Base-by-base conservation (phyloP, 2,888 invertebrate species). In the Heliconius erato region DNA sequence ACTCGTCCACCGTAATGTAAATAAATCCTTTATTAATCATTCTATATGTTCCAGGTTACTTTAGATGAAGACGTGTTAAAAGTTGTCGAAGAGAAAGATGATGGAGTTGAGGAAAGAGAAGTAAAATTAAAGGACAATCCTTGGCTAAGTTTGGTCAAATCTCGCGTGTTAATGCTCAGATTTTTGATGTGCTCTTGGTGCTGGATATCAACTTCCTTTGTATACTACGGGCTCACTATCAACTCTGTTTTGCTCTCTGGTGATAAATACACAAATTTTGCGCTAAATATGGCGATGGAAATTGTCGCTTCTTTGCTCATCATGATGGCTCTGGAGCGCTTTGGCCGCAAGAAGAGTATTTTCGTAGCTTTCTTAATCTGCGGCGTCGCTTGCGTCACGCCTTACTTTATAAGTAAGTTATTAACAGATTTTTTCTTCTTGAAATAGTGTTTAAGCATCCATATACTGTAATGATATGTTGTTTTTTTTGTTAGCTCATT, bases 181-280 rank as follows among this genome's bases (percentile, higher is more conserved):
- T 90, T 95, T 85, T 88, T 87, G 16, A 86, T 91, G 32, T 93
- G 93, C 88, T 87, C 90, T 82, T 94, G 93, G 91, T 98, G 98
- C 91, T 98, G 98, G 98, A 96, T 97, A 16, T 97, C 97, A 3
- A 97, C 97, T 86, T 96, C 97, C 0, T 97, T 98, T 88, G 97
- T 98, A 12, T 98, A 98, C 93, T 98, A 98, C 90, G 98, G 98
- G 0, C 94, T 98, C 68, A 98, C 98, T 32, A 95, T 98, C 86
- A 98, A 98, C 93, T 97, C 98, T 0, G 98, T 98, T 11, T 93
- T 97, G 6, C 93, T 98, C 71, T 84, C 87, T 54, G 87, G 87
- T 11, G 85, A 88, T 79, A 86, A 86, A 90, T 97, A 98, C 91
- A 91, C 97, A 40, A 98, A 98, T 93, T 98, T 98, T 89, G 94